phyloP scores from a whole-genome alignment of 2,888 invertebrate genomes.

The Adelphocoris suturalis region DNA sequence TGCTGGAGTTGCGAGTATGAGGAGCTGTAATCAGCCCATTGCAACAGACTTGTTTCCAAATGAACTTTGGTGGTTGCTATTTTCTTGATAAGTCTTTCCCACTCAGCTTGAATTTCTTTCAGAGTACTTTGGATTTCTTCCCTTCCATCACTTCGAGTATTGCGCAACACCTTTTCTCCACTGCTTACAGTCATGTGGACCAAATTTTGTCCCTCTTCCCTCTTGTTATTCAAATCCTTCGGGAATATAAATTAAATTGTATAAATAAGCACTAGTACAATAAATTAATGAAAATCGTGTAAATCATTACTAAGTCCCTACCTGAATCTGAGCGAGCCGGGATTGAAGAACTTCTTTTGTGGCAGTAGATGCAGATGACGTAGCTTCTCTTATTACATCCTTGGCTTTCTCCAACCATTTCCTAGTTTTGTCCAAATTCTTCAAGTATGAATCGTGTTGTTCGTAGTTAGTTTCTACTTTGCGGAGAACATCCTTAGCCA shows the following conservation, averaged over 20 bases:
- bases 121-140: slow-evolving; percentile 92
- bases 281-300: neutral
- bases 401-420: slow-evolving; percentile 93
- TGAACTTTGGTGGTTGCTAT: slow-evolving; percentile 93
- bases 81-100: slow-evolving; percentile 94
- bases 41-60: slow-evolving; percentile 92
- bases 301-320: slow-evolving; percentile 66
- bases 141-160: slow-evolving; percentile 92
- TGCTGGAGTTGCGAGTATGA: slow-evolving; percentile 94
- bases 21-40: slow-evolving; percentile 98
- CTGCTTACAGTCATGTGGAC: slow-evolving; percentile 92
- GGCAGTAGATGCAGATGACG: slow-evolving; percentile 88
- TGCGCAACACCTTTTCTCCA: slow-evolving; percentile 93
- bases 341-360: slow-evolving; percentile 91
- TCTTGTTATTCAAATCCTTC: slow-evolving; percentile 88
- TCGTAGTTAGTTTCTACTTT: slow-evolving; percentile 93
- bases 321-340: slow-evolving; percentile 83
- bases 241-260: slow-evolving; percentile 77
- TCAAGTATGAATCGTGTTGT: slow-evolving; percentile 90
- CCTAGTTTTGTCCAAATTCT: slow-evolving; percentile 87
- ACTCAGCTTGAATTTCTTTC: slow-evolving; percentile 93
- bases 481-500: slow-evolving; percentile 92
- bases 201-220: slow-evolving; percentile 92
- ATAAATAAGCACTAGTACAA: neutral
- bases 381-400: slow-evolving; percentile 88